A percentile compares a stretch with the other conserved stretches of the same genome.
Conservation (phyloP, 2,113 vertebrate species). For the Grammomys dolichurus region DNA sequence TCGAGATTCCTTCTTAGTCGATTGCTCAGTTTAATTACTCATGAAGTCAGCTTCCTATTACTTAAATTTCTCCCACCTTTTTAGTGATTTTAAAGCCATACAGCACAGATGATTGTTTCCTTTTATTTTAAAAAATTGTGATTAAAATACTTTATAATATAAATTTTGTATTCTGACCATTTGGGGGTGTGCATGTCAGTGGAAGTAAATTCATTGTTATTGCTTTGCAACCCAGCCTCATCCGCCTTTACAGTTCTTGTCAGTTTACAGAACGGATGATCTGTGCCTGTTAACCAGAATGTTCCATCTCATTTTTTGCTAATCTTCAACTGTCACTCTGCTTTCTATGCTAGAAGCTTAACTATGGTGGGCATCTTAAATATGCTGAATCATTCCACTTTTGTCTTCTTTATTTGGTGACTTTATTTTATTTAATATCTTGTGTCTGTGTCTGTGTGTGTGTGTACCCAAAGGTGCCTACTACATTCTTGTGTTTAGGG, state of each 20-base stretch:
- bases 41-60: not conserved
- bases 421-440: not conserved
- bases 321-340: not conserved
- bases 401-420: not conserved
- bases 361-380: not conserved
- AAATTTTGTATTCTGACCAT: not conserved
- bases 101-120: not conserved
- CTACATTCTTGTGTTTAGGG: not conserved
- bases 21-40: not conserved
- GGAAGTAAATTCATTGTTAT: not conserved
- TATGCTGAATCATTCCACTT: not conserved
- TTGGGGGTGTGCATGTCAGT: not conserved
- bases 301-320: not conserved
- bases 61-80: conserved; percentile 24
- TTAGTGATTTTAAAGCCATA: conserved; percentile 13
- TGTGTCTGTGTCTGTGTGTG: not conserved
- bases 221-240: not conserved
- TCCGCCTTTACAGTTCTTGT: not conserved
- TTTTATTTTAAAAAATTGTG: not conserved
- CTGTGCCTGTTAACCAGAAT: not conserved
- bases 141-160: not conserved
- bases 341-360: not conserved
- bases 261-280: conserved; percentile 2
- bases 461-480: not conserved
- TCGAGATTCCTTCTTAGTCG: not conserved